Base-by-base conservation (phyloP, 1,140 invertebrate genomes). In the Leptonema lineaticorne region DNA sequence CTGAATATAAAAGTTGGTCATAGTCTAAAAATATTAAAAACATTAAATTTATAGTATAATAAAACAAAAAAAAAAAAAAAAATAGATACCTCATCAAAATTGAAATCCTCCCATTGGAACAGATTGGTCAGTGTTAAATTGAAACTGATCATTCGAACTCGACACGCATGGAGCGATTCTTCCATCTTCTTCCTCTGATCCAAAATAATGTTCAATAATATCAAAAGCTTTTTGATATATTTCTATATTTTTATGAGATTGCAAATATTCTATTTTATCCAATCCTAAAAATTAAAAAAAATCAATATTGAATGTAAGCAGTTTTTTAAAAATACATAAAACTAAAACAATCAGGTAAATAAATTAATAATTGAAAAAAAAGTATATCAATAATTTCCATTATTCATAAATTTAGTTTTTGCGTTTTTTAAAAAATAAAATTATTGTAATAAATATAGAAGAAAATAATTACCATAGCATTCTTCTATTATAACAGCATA, bases 221-320 rank as follows among this genome's bases (percentile, higher is more conserved):
- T 96, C 92, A 77, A 96, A 96, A 16, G 95, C 93, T 78, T 97
- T 95, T 78, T 97, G 90, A 81, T 98, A 98, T 67, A 99, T 95
- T 58, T 97, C 93, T 76, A 93, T 88, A 76, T 98, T 98, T 78
- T 96, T 94, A 79, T 98, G 96, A 11, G 93, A 94, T 81, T 98
- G 97, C 5, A 98, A 83, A 79, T 93, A 96, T 83, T 99, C 97
- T 69, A 99, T 97, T 83, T 98, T 98, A 75, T 98, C 96, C 75
- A 99, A 83, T 75, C 95, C 95, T 95, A 74, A 20, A 83, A 83
- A 74, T n/a, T 29, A 50, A 57, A 56, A 37, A 37, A 29, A 50
- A 27, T 2, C 22, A 27, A 30, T 28, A 67, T 53, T 58, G 6
- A 20, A n/a, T n/a, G n/a, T n/a, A n/a, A 26, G 5, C 5, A 22